These are phyloP conservation scores for Uromys caudimaculatus DNA, from an alignment of 2,797 vertebrate species.

Conservation along the genomic window DNA sequence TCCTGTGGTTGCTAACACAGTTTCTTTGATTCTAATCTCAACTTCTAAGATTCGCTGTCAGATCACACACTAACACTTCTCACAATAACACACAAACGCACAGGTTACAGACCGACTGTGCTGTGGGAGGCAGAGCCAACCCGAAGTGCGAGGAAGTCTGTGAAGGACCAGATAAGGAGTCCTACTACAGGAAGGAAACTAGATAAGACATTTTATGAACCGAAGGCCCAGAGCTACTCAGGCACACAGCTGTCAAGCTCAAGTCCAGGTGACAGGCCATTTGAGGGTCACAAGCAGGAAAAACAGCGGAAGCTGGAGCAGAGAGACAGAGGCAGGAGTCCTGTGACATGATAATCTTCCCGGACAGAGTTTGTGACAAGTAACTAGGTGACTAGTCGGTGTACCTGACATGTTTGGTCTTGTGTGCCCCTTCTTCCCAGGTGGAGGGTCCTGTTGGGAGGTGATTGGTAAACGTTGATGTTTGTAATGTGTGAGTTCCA, in stretches of 20 bases:
- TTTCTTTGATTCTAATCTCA: background rate
- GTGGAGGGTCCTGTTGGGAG: background rate
- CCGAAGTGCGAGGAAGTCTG: conserved; percentile 4
- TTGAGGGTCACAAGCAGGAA: background rate
- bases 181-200: background rate
- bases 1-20: background rate
- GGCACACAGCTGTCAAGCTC: background rate
- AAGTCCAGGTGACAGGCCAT: background rate
- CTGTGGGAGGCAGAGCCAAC: background rate
- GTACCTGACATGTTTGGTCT: background rate
- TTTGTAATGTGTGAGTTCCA: background rate
- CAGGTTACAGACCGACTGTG: background rate
- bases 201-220: conserved; percentile 26
- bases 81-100: background rate
- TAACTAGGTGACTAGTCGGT: background rate
- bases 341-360: background rate
- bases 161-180: background rate
- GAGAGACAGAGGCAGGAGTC: background rate
- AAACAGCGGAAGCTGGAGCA: background rate
- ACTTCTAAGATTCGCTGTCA: background rate
- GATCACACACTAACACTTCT: background rate
- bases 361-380: too few species aligned
- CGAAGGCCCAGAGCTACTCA: background rate
- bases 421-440: background rate
- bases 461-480: background rate